Evolutionary conservation across 2,888 invertebrate genomes (phyloP).

Genomic region (Mactromeris polynyma): DNA sequence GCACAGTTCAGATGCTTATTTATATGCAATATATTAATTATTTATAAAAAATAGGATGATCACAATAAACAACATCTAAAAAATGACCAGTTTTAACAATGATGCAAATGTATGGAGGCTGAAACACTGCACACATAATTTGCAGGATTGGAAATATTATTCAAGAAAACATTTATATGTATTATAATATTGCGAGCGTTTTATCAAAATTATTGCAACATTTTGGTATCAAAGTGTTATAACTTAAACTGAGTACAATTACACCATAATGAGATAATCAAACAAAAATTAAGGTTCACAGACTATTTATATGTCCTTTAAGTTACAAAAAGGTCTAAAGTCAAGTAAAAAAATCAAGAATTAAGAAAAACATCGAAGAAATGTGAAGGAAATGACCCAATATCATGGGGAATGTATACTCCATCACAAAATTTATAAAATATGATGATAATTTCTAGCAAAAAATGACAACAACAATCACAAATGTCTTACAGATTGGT

Average conservation of each 20-base stretch:
- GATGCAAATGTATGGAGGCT: too few species aligned
- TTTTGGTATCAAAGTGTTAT: background rate
- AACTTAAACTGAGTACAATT: background rate
- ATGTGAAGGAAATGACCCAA: background rate
- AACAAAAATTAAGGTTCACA: background rate
- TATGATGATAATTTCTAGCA: slow-evolving; percentile 15
- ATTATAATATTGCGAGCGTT: too few species aligned
- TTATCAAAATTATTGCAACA: too few species aligned
- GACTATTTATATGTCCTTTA: background rate
- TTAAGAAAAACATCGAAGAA: background rate
- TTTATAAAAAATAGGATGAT: too few species aligned
- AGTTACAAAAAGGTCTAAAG: background rate
- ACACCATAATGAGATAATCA: background rate
- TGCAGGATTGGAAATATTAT: too few species aligned
- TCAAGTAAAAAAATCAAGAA: background rate
- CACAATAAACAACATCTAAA: too few species aligned
- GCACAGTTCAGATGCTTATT: too few species aligned
- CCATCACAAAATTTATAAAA: background rate
- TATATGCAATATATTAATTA: too few species aligned
- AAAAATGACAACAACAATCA: slow-evolving; percentile 4
- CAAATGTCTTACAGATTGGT: background rate
- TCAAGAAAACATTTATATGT: too few species aligned
- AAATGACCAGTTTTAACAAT: too few species aligned
- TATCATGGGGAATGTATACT: background rate
- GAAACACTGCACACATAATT: too few species aligned